Percentiles rank a stretch among this genome's conserved stretches.
phyloP scores from a whole-genome alignment of 2,888 invertebrate species.

The Limulus polyphemus region DNA sequence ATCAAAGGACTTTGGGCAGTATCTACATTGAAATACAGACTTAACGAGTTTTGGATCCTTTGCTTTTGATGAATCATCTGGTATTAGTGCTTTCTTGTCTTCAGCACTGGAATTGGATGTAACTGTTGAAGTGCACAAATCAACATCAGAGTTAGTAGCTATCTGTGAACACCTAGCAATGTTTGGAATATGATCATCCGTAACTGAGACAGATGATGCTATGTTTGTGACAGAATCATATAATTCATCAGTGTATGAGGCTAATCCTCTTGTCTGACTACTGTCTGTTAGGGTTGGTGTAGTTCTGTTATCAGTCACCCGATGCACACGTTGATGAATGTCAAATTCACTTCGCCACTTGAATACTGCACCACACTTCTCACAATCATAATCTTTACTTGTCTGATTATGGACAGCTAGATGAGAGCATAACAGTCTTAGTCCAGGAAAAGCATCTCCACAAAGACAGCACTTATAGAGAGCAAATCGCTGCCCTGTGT shows the following conservation, averaged over 20 bases:
- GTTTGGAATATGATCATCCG: too few relatives aligned
- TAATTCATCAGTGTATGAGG: too few relatives aligned
- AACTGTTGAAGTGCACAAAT: too few relatives aligned
- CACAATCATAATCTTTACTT: conserved; percentile 23
- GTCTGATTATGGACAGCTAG: conserved; percentile 19
- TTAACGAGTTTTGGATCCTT: not conserved
- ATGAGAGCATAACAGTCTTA: conserved; percentile 22
- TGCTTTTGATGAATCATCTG: too few relatives aligned
- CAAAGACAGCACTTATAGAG: conserved; percentile 27
- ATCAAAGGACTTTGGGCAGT: conserved; percentile 36
- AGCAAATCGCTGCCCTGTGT: conserved; percentile 24
- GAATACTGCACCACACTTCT: conserved; percentile 27
- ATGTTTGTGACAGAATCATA: too few relatives aligned
- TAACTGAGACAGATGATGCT: too few relatives aligned
- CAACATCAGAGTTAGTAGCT: too few relatives aligned
- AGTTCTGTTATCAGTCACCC: conserved; percentile 12
- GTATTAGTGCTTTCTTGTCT: too few relatives aligned
- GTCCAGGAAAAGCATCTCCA: conserved; percentile 26
- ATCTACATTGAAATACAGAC: conserved; percentile 29
- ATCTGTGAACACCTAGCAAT: too few relatives aligned
- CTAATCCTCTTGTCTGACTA: not conserved
- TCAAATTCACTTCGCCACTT: conserved; percentile 24
- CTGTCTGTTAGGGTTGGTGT: conserved; percentile 5
- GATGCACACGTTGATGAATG: conserved; percentile 25
- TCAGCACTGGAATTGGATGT: too few relatives aligned